Conservation (phyloP, 2,888 invertebrate genomes). For the Argyresthia albistria region DNA sequence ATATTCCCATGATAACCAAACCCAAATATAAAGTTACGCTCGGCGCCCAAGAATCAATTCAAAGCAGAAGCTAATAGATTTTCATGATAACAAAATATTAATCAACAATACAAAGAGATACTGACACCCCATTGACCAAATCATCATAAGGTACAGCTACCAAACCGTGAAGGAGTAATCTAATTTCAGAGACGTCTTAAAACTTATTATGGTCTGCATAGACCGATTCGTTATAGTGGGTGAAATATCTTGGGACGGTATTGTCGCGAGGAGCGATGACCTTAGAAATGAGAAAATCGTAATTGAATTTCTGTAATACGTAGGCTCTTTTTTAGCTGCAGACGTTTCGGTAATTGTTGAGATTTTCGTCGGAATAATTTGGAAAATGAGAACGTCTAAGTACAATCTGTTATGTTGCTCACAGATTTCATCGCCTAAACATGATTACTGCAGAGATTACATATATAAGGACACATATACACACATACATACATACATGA, state of each 20-base stretch:
- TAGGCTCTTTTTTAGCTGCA: constrained; percentile 33
- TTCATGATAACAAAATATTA: constrained; percentile 45
- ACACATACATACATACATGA: too few species aligned
- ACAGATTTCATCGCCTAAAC: too few species aligned
- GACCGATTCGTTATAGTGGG: constrained; percentile 47
- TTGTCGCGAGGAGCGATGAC: constrained; percentile 51
- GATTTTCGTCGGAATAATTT: constrained; percentile 15
- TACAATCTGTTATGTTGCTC: too few species aligned
- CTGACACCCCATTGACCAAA: constrained; percentile 63
- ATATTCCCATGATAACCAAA: not conserved
- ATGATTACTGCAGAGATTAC: too few species aligned
- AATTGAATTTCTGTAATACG: constrained; percentile 54
- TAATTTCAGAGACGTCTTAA: constrained; percentile 56
- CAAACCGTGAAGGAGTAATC: constrained; percentile 62
- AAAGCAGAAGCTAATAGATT: constrained; percentile 17
- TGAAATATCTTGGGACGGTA: constrained; percentile 49
- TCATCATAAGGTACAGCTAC: constrained; percentile 54
- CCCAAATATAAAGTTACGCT: constrained; percentile 7
- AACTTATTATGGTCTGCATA: constrained; percentile 47
- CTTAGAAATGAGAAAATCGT: constrained; percentile 46
- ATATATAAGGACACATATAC: too few species aligned
- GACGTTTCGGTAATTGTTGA: constrained; percentile 26
- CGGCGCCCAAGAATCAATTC: constrained; percentile 24
- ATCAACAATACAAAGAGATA: constrained; percentile 44
- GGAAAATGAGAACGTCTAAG: too few species aligned